Evolutionary conservation across 2,888 invertebrate species (phyloP).

Genomic region (Apamea sordens): DNA sequence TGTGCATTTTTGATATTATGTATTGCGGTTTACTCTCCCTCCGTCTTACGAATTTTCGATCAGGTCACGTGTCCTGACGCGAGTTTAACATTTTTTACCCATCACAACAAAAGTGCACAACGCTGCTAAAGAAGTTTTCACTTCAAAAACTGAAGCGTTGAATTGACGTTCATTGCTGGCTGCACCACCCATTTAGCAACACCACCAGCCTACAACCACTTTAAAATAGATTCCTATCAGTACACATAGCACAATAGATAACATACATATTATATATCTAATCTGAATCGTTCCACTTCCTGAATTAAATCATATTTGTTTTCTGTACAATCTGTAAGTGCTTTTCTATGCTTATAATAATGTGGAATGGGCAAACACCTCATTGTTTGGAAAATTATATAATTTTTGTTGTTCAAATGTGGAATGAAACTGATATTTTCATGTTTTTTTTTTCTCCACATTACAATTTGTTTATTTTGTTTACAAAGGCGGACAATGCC

Average conservation of each 20-base stretch:
- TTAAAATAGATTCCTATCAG: conserved; percentile 18
- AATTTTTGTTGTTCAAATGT: not conserved
- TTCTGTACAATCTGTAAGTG: conserved; percentile 19
- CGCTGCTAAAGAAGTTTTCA: no score
- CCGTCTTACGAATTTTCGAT: no score
- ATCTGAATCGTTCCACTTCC: conserved; percentile 25
- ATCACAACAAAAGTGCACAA: no score
- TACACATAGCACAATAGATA: conserved; percentile 16
- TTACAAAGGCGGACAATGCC: no score
- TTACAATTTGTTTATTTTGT: no score
- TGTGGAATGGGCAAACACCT: not conserved
- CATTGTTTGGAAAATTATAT: not conserved
- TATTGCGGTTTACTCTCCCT: no score
- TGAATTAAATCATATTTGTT: conserved; percentile 40
- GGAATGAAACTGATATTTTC: not conserved
- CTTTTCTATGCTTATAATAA: not conserved
- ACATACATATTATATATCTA: conserved; percentile 7
- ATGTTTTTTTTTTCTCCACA: no score
- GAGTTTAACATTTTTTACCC: no score
- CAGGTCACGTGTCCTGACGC: no score
- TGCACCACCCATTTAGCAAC: not conserved
- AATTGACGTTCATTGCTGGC: not conserved
- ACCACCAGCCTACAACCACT: not conserved
- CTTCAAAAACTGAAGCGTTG: not conserved
- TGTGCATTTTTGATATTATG: no score